Evolutionary conservation across 2,113 vertebrate genomes (phyloP), one percentile per base, ranked within the genome.

Genomic region (Actenoides lindsayi): DNA sequence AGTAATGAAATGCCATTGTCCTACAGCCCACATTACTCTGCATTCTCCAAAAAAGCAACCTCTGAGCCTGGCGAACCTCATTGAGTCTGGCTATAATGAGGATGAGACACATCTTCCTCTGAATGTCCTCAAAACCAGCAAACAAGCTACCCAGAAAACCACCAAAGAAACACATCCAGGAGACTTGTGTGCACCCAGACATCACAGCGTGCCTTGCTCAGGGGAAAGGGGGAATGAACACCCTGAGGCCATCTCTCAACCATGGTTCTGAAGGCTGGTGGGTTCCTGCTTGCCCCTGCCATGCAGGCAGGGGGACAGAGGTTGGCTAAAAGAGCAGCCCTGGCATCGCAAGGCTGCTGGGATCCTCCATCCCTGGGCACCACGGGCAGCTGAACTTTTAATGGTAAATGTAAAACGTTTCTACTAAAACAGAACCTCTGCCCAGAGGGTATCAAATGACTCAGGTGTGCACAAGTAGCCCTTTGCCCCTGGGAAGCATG

Each of bases 21-120:
- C 51, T 10, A 20, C 6, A 11, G 48, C 39, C 79, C 87, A 39
- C 31, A 56, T 3, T 11, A n/a, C 67, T 39, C 44, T 41, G 37
- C 1, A 0, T 44, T 76, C 57, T 56, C 69, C 93, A 60, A 70
- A 74, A 9, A 71, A 79, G 54, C 30, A 48, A 35, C 2, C 28
- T 63, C 39, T 42, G 48, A 89, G 48, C 41, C 53, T 3, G 5
- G 25, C 35, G 81, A 86, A 81, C 59, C 53, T 42, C 42, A 57
- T 4, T 1, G 4, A 48, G 17, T 5, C 44, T 0, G 1, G 31
- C 28, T 24, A 2, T 18, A 37, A 85, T 0, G 1, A 73, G 50
- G 20, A 82, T 41, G 63, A 65, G 62, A 75, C 39, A 60, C 39
- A 41, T 51, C 42, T 56, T 86, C 50, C 35, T 56, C 53, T 15